Evolutionary conservation across 2,113 vertebrate genomes (phyloP), one percentile per base, ranked within the genome.

Genomic region (Zosterops japonicus): DNA sequence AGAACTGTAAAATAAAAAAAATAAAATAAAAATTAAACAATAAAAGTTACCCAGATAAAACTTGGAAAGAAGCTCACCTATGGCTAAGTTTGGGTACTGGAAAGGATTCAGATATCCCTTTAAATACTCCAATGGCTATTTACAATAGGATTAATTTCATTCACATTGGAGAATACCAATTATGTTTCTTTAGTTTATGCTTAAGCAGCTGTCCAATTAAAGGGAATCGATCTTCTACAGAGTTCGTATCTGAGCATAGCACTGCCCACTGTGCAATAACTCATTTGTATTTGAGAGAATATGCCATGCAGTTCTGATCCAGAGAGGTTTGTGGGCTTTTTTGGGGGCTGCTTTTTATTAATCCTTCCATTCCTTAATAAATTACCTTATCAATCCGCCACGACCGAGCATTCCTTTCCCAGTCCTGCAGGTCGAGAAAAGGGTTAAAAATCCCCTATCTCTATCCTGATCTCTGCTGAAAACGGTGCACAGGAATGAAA

Each of bases 401-500:
- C 8, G 53, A 81, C 11, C 0, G 1, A 85, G 42, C 59, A 31
- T 27, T 89, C 72, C 50, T 60, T 63, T 83, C 67, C 65, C 3
- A 1, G 67, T 6, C 60, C 86, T n/a, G 8, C 52, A 47, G 91
- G 79, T 81, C 69, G 75, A 24, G 5, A 60, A 94, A 98, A 94
- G 97, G 97, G 97, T 98, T 98, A 98, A 98, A 96, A 92, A 92
- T 75, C 90, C 94, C 93, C 95, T 92, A 94, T 96, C 95, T 96
- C 84, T 88, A 80, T 89, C 96, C 83, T 35, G 86, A 97, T 95
- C 97, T 96, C 82, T 97, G 94, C 89, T 96, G 97, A 97, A 98
- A 98, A 97, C 94, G 95, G 96, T 97, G 97, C 96, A 97, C 94
- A 89, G 96, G 97, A 98, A 98, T 97, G 98, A 98, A 98, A 98